Evolutionary conservation across 2,113 vertebrate genomes (phyloP), one percentile per base, ranked within the genome.

Genomic region (Coptodon bakossiorum): DNA sequence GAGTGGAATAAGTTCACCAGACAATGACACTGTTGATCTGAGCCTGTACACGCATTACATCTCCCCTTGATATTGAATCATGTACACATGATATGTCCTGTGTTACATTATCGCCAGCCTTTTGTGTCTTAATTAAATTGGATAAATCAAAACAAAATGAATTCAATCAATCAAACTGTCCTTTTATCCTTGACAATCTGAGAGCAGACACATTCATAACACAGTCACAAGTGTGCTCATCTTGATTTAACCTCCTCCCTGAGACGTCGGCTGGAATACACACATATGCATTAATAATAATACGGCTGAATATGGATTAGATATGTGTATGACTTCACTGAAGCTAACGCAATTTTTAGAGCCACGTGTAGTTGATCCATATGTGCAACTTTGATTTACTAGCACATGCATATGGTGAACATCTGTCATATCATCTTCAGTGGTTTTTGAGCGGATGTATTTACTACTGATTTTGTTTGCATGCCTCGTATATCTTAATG

Each of bases 1-100:
- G 68, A 90, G 86, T 40, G 83, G 57, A 86, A 87, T 48, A 45
- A 90, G 87, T 90, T 85, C 89, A 80, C 80, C 45, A 90, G 92
- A 95, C 91, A 94, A 87, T 89, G 89, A 91, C 86, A 90, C 52
- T 43, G 81, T 57, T 85, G 80, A 86, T 86, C 53, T 81, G 57
- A 85, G 78, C 83, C 89, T 86, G 27, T 79, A 12, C 78, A 87
- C 80, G 84, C 76, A 89, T 81, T 68, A 54, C 31, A 54, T 61
- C 45, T 45, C 19, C 53, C 31, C 40, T 66, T 36, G 29, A 48
- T 45, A 22, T 81, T 87, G 80, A 86, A 87, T 89, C 36, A 84
- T 45, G 13, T 22, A 71, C 53, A 81, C 78, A 40, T 78, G 71
- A 86, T 29, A 50, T n/a, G 7, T 78, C 45, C 73, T 34, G 73